phyloP scores from a whole-genome alignment of 1,140 invertebrate genomes.

The Heliconius himera region DNA sequence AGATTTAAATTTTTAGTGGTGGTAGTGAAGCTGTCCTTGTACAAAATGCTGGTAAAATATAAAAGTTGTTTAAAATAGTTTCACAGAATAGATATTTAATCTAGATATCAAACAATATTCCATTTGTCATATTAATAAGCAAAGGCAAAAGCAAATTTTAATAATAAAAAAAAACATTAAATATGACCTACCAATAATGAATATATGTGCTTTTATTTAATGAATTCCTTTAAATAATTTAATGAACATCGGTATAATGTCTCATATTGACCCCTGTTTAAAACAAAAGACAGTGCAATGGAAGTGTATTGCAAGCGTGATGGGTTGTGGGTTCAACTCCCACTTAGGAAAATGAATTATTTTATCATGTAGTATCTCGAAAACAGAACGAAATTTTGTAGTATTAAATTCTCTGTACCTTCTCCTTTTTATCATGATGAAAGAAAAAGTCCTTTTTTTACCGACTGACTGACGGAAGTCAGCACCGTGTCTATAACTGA shows the following conservation, averaged over 20 bases:
- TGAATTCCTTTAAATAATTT: conserved; percentile 14
- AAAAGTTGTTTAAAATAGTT: conserved; percentile 81
- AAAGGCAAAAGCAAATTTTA: conserved; percentile 78
- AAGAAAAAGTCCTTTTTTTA: too few species aligned
- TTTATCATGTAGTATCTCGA: too few species aligned
- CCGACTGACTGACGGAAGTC: too few species aligned
- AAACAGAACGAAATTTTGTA: too few species aligned
- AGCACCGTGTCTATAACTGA: too few species aligned
- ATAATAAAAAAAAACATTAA: conserved; percentile 78
- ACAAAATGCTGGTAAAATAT: conserved; percentile 77
- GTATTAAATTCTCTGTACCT: too few species aligned
- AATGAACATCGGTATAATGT: background rate
- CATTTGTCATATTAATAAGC: conserved; percentile 81
- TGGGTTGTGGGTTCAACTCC: too few species aligned
- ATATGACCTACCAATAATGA: conserved; percentile 80
- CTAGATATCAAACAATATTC: conserved; percentile 80
- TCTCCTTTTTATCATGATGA: too few species aligned
- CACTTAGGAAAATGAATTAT: too few species aligned
- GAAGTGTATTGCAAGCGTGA: too few species aligned
- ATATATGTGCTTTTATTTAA: conserved; percentile 55
- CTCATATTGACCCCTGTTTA: too few species aligned
- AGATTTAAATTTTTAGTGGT: conserved; percentile 55
- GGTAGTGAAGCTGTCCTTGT: conserved; percentile 67
- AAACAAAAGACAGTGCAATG: too few species aligned
- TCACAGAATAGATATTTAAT: conserved; percentile 79